Evolutionary conservation across 2,888 invertebrate species (phyloP).

Genomic region (Hydrotaea cyrtoneurina): DNA sequence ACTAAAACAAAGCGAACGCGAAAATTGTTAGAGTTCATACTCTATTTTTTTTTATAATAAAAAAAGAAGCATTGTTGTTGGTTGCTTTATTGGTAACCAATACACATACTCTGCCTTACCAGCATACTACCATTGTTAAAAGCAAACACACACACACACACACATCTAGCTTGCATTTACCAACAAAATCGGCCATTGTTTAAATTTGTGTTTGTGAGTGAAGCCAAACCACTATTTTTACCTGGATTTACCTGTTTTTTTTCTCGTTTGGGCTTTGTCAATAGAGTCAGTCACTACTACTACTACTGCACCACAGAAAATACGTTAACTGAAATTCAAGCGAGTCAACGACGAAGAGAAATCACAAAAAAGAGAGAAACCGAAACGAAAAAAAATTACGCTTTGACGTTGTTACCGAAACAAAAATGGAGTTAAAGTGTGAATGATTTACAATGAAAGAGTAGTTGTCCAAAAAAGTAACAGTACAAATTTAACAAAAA

Average conservation of each 20-base stretch:
- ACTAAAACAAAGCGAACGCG: not conserved
- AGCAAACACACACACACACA: constrained; percentile 49
- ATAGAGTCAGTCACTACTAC: constrained; percentile 46
- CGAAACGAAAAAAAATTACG: too few relatives aligned
- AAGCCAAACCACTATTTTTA: constrained; percentile 76
- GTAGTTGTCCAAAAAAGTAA: constrained; percentile 2
- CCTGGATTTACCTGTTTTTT: constrained; percentile 78
- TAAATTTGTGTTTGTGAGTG: constrained; percentile 60
- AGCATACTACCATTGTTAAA: constrained; percentile 53
- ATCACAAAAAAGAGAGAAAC: constrained; percentile 45
- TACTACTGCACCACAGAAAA: constrained; percentile 32
- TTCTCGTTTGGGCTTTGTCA: constrained; percentile 2
- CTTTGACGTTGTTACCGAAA: not conserved
- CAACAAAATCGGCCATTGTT: constrained; percentile 32
- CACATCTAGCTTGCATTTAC: constrained; percentile 17
- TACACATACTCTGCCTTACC: too few relatives aligned
- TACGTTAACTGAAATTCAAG: constrained; percentile 44
- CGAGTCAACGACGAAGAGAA: constrained; percentile 52
- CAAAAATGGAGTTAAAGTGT: constrained; percentile 12
- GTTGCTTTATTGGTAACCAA: constrained; percentile 70
- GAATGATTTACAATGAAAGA: constrained; percentile 18
- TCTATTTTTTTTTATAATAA: constrained; percentile 18
- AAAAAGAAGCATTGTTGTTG: constrained; percentile 22
- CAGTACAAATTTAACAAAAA: constrained; percentile 17
- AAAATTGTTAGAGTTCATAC: constrained; percentile 17